Percentiles rank a stretch among this genome's conserved stretches.
These are phyloP conservation scores for Chaetops frenatus DNA, from an alignment of 2,113 vertebrate species.

Conservation along the genomic window DNA sequence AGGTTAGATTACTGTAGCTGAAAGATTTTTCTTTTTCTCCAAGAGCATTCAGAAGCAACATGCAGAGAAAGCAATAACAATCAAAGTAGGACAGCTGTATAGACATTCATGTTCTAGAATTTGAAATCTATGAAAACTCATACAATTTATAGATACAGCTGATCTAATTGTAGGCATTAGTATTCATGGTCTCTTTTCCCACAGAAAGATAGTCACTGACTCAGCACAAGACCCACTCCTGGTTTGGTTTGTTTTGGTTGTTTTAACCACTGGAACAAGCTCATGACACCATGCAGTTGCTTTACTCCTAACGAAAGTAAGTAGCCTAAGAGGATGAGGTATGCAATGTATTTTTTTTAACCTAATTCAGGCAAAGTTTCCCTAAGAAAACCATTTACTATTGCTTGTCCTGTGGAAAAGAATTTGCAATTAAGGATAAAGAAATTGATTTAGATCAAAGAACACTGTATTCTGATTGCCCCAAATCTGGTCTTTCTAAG, in stretches of 20 bases:
- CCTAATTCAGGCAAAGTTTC: not conserved
- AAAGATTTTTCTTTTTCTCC: slow-evolving; percentile 37
- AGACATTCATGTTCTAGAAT: not conserved
- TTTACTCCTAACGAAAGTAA: not conserved
- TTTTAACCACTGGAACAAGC: not conserved
- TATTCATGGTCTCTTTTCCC: not conserved
- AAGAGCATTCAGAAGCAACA: not conserved
- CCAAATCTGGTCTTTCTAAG: not conserved
- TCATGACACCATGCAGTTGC: not conserved
- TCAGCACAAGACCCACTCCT: not conserved
- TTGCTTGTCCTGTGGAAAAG: not conserved
- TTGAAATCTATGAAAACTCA: not conserved
- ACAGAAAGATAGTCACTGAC: not conserved
- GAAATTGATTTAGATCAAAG: not conserved
- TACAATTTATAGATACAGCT: not conserved
- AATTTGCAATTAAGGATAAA: not conserved
- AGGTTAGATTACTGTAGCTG: not conserved
- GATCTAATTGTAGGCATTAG: not conserved
- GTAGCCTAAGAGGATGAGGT: not conserved
- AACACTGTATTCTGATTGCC: not conserved
- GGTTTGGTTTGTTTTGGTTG: not conserved
- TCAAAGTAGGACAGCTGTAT: not conserved
- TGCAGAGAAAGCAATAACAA: not conserved
- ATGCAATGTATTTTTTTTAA: not conserved
- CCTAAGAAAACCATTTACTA: not conserved